Conservation (phyloP, 2,113 vertebrate genomes). For the Oreotrochilus melanogaster region DNA sequence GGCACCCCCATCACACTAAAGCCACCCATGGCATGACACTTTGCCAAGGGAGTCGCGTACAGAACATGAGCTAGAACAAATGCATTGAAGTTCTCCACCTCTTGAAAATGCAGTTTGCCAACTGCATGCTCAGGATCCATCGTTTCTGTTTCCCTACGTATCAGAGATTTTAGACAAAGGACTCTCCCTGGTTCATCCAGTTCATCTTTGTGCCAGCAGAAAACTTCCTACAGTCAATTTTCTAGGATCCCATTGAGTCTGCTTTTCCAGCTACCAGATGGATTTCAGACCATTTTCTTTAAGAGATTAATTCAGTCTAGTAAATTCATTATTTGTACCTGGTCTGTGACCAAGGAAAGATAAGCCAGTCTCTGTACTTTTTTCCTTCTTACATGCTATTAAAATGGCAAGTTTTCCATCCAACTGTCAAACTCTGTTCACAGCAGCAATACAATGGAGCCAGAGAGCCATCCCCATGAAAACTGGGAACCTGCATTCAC, state of each 20-base stretch:
- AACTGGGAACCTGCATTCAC: neutral
- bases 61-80: neutral
- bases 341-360: neutral
- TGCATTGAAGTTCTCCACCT: neutral
- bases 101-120: neutral
- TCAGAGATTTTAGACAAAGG: neutral
- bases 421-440: neutral
- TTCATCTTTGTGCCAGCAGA: constrained; percentile 31
- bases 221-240: constrained; percentile 18
- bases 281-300: constrained; percentile 38
- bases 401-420: neutral
- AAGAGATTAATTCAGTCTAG: constrained; percentile 27
- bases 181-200: constrained; percentile 12
- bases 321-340: constrained; percentile 14
- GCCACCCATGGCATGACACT: neutral
- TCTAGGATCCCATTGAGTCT: constrained; percentile 19
- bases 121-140: neutral
- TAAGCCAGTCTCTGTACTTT: neutral
- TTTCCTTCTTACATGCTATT: neutral
- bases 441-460: neutral
- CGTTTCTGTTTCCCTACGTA: neutral
- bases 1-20: neutral
- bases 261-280: constrained; percentile 14
- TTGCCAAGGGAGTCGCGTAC: neutral
- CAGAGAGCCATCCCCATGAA: neutral